phyloP scores from a whole-genome alignment of 2,797 vertebrate genomes.

The Tangara arthus region DNA sequence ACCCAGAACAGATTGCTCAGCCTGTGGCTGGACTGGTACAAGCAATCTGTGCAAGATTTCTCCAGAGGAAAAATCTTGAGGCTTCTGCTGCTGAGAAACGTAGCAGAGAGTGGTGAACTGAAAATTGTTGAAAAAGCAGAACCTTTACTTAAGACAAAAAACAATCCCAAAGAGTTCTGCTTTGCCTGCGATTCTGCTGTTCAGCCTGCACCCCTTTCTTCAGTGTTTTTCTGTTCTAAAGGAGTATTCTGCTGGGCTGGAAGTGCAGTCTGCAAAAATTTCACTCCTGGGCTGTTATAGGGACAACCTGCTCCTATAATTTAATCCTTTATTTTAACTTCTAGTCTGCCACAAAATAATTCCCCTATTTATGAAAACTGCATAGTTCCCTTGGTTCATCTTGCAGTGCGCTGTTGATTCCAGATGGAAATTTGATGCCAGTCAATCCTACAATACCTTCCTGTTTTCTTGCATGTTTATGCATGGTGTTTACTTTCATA shows the following conservation, averaged over 20 bases:
- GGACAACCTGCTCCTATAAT: background rate
- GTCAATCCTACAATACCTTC: background rate
- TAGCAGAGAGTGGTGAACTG: background rate
- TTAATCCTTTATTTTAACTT: background rate
- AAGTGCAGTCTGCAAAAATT: background rate
- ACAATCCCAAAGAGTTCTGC: background rate
- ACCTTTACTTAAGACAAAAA: background rate
- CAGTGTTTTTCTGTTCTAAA: background rate
- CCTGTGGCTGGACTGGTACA: conserved; percentile 42
- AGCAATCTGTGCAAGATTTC: conserved; percentile 56
- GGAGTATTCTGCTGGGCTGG: background rate
- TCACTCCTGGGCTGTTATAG: background rate
- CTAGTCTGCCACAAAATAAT: background rate
- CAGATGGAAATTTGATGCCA: background rate
- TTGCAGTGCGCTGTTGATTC: background rate
- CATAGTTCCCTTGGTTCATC: background rate
- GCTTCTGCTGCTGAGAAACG: background rate
- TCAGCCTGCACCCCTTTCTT: background rate
- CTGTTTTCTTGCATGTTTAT: background rate
- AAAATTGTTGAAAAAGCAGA: conserved; percentile 2
- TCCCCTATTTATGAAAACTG: background rate
- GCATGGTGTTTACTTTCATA: background rate
- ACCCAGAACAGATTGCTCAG: conserved; percentile 45
- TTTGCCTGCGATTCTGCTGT: background rate
- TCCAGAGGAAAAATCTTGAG: conserved; percentile 35